phyloP scores from a whole-genome alignment of 2,797 vertebrate species.

The Ispidina lecontei region DNA sequence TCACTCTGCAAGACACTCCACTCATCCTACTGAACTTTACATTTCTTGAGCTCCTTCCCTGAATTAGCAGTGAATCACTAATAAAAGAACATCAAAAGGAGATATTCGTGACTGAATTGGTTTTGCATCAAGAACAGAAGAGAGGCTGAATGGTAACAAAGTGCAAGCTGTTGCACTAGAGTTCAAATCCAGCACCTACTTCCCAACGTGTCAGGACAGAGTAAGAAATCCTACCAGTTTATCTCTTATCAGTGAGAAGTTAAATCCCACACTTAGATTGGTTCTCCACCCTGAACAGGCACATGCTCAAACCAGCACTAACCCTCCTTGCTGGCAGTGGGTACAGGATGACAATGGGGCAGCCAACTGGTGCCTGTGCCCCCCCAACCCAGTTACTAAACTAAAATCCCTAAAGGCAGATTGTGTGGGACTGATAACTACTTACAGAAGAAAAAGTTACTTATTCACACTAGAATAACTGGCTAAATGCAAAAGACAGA shows the following conservation, averaged over 20 bases:
- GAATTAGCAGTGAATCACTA: not conserved
- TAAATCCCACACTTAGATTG: not conserved
- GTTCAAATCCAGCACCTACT: not conserved
- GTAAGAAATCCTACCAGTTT: too few relatives aligned
- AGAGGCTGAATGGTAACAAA: not conserved
- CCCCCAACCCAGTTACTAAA: too few relatives aligned
- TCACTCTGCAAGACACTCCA: not conserved
- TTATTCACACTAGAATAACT: not conserved
- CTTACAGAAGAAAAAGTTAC: not conserved
- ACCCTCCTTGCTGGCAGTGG: not conserved
- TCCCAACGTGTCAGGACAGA: not conserved
- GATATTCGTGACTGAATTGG: not conserved
- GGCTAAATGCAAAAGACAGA: not conserved
- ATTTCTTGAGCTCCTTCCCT: not conserved
- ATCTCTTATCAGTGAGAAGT: not conserved
- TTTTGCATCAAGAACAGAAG: not conserved
- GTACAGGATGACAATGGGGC: rapidly evolving
- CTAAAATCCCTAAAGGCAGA: not conserved
- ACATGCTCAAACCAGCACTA: not conserved
- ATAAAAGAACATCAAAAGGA: not conserved
- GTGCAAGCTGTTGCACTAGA: not conserved
- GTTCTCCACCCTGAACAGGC: not conserved
- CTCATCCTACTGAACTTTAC: not conserved
- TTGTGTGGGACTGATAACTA: not conserved
- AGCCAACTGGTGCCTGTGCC: not conserved